Percentiles rank a stretch among this genome's conserved stretches.
Conservation (phyloP, 2,888 invertebrate species). For the Imbricaverruca yamaguchii region DNA sequence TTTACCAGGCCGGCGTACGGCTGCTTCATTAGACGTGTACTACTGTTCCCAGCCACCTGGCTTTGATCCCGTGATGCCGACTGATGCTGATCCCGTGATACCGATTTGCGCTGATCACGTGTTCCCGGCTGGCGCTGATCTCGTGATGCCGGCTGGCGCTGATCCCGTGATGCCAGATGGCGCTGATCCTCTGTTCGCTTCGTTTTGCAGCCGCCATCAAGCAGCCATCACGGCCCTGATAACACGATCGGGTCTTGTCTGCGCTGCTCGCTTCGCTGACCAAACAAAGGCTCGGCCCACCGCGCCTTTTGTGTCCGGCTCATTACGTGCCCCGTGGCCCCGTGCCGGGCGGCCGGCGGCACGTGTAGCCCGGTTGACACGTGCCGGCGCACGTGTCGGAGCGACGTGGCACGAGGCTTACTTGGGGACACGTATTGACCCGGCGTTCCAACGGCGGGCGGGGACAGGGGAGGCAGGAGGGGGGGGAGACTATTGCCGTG, state of each 20-base stretch:
- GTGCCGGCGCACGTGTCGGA: background rate
- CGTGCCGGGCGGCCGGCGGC: background rate
- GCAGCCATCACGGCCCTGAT: background rate
- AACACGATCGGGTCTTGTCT: conserved; percentile 16
- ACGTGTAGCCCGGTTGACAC: background rate
- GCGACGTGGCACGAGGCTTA: background rate
- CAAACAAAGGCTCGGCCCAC: background rate
- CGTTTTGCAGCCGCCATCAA: background rate
- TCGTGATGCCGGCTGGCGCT: too few species aligned
- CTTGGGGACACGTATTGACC: background rate
- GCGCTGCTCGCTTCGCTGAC: conserved; percentile 19
- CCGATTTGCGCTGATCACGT: too few species aligned
- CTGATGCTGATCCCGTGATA: too few species aligned
- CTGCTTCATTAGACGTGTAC: too few species aligned
- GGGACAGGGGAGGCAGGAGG: too few species aligned
- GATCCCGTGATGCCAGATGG: too few species aligned
- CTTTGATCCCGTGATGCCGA: too few species aligned
- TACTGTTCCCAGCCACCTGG: too few species aligned
- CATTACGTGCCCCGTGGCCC: background rate
- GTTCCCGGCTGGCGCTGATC: too few species aligned
- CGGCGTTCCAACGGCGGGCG: background rate
- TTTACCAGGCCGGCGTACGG: too few species aligned
- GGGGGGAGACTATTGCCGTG: too few species aligned
- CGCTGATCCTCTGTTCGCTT: too few species aligned
- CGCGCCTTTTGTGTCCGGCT: background rate